Evolutionary conservation across 2,113 vertebrate species (phyloP).

Genomic region (Oriolus oriolus): DNA sequence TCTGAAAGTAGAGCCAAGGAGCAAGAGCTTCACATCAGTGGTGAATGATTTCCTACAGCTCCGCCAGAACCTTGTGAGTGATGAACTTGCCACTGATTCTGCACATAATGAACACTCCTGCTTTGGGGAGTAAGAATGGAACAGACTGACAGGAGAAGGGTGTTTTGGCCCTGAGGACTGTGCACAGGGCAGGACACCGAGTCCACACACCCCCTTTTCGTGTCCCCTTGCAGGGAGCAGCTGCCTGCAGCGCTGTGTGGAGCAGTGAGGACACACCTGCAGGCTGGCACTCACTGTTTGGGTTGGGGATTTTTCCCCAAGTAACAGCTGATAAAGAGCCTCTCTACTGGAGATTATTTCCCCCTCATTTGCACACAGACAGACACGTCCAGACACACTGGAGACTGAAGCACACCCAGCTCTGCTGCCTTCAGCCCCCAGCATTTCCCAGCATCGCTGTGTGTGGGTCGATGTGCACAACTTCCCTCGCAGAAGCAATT

Average conservation of each 20-base stretch:
- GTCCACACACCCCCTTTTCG: neutral
- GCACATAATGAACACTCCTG: neutral
- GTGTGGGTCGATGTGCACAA: neutral
- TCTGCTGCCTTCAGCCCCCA: neutral
- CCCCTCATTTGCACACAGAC: neutral
- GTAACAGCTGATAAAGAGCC: neutral
- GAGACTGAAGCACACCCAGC: neutral
- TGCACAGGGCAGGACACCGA: rapidly evolving
- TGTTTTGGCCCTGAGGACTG: neutral
- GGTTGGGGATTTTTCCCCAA: neutral
- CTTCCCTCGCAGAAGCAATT: neutral
- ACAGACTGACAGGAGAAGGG: neutral
- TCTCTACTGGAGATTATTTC: neutral
- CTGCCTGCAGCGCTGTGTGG: neutral
- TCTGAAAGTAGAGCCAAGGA: neutral
- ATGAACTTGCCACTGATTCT: neutral
- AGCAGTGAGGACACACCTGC: neutral
- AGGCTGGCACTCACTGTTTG: neutral
- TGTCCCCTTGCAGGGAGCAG: too few species aligned
- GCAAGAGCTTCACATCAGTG: neutral
- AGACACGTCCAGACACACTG: neutral
- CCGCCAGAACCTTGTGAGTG: neutral
- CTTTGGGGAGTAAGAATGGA: neutral
- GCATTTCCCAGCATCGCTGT: rapidly evolving
- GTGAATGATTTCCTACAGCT: neutral